A percentile compares a stretch with the other conserved stretches of the same genome.
phyloP scores from a whole-genome alignment of 2,888 invertebrate species.

The Vanessa cardui region DNA sequence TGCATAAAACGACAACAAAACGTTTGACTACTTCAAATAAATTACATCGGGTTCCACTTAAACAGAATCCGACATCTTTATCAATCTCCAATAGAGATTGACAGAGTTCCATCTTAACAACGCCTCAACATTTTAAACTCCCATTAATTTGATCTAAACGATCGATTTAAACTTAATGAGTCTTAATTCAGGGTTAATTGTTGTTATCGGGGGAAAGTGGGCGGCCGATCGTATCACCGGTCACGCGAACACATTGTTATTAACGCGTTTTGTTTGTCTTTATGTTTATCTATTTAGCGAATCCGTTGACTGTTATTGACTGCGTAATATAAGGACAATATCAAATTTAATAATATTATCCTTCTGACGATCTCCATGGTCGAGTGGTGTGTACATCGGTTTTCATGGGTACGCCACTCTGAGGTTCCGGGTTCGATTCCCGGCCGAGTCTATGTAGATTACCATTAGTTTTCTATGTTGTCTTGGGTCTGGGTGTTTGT shows the following conservation, averaged over 20 bases:
- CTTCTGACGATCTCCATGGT: too few relatives aligned
- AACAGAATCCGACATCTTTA: neutral
- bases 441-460: too few relatives aligned
- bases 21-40: neutral
- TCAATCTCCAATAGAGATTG: slow-evolving; percentile 10
- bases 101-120: neutral
- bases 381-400: too few relatives aligned
- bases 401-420: too few relatives aligned
- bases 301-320: too few relatives aligned
- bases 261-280: slow-evolving; percentile 5
- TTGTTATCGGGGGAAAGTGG: slow-evolving; percentile 44
- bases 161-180: slow-evolving; percentile 41
- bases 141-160: slow-evolving; percentile 27
- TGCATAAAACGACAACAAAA: neutral
- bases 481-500: too few relatives aligned
- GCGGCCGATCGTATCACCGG: slow-evolving; percentile 44
- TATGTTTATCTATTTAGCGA: neutral
- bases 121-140: slow-evolving; percentile 15
- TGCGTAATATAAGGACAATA: too few relatives aligned
- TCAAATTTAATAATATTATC: too few relatives aligned
- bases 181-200: slow-evolving; percentile 51
- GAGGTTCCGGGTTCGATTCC: too few relatives aligned
- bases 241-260: slow-evolving; percentile 30
- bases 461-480: too few relatives aligned
- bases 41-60: neutral